phyloP scores from a whole-genome alignment of 2,797 vertebrate genomes.

The Hippopotamyrus pictus region DNA sequence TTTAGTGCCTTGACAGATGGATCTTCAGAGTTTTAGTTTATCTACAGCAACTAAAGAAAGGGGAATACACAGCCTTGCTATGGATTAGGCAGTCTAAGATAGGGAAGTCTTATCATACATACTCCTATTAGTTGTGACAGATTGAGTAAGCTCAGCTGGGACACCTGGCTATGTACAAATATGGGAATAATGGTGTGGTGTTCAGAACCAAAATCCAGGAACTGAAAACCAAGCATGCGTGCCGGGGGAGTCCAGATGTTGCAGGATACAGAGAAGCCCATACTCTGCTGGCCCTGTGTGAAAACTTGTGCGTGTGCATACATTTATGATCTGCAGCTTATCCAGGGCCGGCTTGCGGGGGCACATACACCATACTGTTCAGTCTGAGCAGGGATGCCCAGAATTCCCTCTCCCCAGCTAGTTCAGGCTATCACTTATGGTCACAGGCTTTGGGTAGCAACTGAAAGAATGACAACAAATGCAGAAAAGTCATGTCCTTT shows the following conservation, averaged over 20 bases:
- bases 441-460: not conserved
- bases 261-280: not conserved
- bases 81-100: not conserved
- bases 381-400: not conserved
- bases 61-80: not conserved
- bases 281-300: not conserved
- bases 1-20: not conserved
- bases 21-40: not conserved
- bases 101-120: not conserved
- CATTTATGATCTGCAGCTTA: not conserved
- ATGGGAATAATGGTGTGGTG: not conserved
- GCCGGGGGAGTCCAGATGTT: not conserved
- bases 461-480: not conserved
- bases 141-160: not conserved
- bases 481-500: not conserved
- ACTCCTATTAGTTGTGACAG: not conserved
- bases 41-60: not conserved
- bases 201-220: not conserved
- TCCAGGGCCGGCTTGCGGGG: not conserved
- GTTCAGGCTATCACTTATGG: not conserved
- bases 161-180: not conserved
- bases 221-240: not conserved
- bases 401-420: not conserved
- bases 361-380: not conserved
- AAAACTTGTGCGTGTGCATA: not conserved